phyloP scores from a whole-genome alignment of 2,113 vertebrate genomes.

The Petrocephalus microphthalmus region DNA sequence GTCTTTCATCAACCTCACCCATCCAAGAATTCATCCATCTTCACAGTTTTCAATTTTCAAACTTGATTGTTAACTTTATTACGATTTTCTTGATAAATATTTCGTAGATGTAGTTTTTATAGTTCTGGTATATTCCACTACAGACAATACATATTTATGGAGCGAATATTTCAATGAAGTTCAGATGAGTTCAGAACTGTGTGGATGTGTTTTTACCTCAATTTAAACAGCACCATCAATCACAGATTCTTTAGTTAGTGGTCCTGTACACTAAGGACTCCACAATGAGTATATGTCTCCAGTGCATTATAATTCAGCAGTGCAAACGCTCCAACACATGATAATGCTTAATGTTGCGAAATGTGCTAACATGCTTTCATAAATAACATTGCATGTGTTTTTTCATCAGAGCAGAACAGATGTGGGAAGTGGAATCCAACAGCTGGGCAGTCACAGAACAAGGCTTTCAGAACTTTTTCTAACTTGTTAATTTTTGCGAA shows the following conservation, averaged over 20 bases:
- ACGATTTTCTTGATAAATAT: neutral
- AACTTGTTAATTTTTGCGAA: neutral
- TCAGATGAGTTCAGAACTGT: neutral
- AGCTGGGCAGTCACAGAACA: neutral
- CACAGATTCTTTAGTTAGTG: neutral
- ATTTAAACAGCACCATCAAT: constrained; percentile 15
- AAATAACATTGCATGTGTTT: neutral
- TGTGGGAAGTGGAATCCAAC: neutral
- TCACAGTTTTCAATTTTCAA: neutral
- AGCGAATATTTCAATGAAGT: neutral
- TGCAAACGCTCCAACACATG: neutral
- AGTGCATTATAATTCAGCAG: neutral
- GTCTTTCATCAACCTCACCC: neutral
- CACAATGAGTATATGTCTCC: neutral
- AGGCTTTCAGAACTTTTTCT: neutral
- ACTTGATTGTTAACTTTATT: neutral
- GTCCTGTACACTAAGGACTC: neutral
- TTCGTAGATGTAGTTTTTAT: neutral
- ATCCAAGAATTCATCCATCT: neutral
- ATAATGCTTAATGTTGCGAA: constrained; percentile 1
- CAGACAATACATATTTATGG: neutral
- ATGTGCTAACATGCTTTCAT: constrained; percentile 2
- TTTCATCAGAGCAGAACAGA: neutral
- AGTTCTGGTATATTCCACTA: neutral
- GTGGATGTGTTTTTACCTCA: neutral